These are phyloP conservation scores for Callorhinus ursinus DNA, from an alignment of 2,113 vertebrate genomes.

Conservation along the genomic window DNA sequence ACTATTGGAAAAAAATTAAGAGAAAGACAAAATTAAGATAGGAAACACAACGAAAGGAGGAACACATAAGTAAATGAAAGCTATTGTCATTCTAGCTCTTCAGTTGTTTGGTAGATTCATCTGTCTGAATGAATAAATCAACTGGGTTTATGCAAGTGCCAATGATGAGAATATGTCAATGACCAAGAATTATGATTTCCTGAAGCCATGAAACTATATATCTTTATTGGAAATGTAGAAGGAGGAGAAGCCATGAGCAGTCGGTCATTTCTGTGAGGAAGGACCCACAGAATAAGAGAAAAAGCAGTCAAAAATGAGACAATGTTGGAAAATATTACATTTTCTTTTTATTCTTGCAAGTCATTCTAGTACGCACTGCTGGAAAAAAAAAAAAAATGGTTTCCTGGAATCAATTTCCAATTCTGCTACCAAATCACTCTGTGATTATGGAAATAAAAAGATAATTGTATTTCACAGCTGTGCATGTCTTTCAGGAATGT, in stretches of 20 bases:
- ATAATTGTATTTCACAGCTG: neutral
- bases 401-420: slow-evolving; percentile 10
- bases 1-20: neutral
- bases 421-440: neutral
- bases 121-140: neutral
- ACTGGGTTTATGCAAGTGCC: neutral
- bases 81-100: neutral
- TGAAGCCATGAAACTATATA: neutral
- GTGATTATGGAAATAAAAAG: neutral
- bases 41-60: neutral
- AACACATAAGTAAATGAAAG: neutral
- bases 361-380: neutral
- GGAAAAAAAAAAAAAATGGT: neutral
- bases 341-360: neutral
- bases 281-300: neutral
- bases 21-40: neutral
- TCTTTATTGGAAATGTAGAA: neutral
- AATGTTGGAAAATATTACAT: neutral
- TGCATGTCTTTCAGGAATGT: neutral
- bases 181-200: neutral
- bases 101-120: neutral
- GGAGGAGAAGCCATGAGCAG: neutral
- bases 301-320: neutral
- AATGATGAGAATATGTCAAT: neutral
- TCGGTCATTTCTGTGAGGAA: neutral